phyloP scores from a whole-genome alignment of 1,140 invertebrate genomes.

The Chrysomallon squamiferum region DNA sequence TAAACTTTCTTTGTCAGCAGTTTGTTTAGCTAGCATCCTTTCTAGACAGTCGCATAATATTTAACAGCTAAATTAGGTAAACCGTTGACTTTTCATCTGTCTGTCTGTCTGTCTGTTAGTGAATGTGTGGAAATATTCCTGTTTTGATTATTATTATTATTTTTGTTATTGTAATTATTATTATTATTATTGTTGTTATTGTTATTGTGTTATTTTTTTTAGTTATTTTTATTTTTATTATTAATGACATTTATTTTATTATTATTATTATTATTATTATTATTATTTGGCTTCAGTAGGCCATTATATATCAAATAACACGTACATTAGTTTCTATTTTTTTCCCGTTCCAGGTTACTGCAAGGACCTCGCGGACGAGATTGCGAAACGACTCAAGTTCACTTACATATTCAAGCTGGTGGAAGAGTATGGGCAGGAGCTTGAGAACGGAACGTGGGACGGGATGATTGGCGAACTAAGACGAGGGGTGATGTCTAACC shows the following conservation, averaged over 20 bases:
- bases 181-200: too few species aligned
- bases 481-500: slow-evolving; percentile 62
- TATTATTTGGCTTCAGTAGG: neutral
- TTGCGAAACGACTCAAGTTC: slow-evolving; percentile 67
- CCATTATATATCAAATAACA: neutral
- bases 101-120: too few species aligned
- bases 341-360: slow-evolving; percentile 53
- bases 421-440: slow-evolving; percentile 87
- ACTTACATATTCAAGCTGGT: slow-evolving; percentile 88
- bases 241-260: neutral
- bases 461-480: slow-evolving; percentile 62
- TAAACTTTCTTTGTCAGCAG: too few species aligned
- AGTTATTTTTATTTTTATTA: too few species aligned
- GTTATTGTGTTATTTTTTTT: too few species aligned
- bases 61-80: too few species aligned
- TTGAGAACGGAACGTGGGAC: slow-evolving; percentile 76
- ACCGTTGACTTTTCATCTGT: too few species aligned
- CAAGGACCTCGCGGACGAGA: slow-evolving; percentile 47
- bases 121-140: too few species aligned
- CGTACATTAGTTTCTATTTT: neutral
- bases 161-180: too few species aligned
- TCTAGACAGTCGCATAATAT: too few species aligned
- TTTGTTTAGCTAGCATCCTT: too few species aligned
- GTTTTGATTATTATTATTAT: too few species aligned
- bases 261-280: neutral